phyloP scores from a whole-genome alignment of 2,888 invertebrate species.

The Neoascia interrupta region DNA sequence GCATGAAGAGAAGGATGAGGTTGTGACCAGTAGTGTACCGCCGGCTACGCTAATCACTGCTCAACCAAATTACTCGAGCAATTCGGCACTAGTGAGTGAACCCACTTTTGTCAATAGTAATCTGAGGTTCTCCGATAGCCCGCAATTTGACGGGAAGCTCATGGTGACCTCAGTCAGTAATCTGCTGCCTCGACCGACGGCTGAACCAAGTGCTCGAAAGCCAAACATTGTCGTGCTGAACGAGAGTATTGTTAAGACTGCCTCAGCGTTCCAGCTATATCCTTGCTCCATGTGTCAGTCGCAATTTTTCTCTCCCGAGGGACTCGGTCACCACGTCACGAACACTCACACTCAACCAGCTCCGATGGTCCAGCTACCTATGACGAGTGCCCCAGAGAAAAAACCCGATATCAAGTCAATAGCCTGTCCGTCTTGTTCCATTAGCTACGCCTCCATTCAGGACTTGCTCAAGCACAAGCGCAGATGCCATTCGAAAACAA shows the following conservation, averaged over 20 bases:
- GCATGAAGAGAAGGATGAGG: constrained; percentile 72
- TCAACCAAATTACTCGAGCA: constrained; percentile 25
- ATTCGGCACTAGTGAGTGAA: constrained; percentile 12
- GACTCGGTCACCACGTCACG: constrained; percentile 74
- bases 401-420: constrained; percentile 28
- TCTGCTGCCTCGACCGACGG: constrained; percentile 35
- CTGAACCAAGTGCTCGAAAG: constrained; percentile 67
- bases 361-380: constrained; percentile 76
- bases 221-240: constrained; percentile 79
- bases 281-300: constrained; percentile 75
- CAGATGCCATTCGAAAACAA: constrained; percentile 59
- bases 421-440: constrained; percentile 49
- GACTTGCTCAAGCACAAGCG: constrained; percentile 72
- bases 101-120: constrained; percentile 25
- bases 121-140: constrained; percentile 9
- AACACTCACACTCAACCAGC: constrained; percentile 65
- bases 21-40: constrained; percentile 31
- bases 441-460: constrained; percentile 48
- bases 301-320: constrained; percentile 76
- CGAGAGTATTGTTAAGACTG: constrained; percentile 78
- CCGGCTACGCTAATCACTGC: constrained; percentile 44
- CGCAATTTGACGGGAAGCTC: constrained; percentile 69
- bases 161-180: constrained; percentile 67
- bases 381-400: constrained; percentile 31
- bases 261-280: constrained; percentile 75